phyloP scores from a whole-genome alignment of 2,888 invertebrate genomes.

The Rotaria socialis region DNA sequence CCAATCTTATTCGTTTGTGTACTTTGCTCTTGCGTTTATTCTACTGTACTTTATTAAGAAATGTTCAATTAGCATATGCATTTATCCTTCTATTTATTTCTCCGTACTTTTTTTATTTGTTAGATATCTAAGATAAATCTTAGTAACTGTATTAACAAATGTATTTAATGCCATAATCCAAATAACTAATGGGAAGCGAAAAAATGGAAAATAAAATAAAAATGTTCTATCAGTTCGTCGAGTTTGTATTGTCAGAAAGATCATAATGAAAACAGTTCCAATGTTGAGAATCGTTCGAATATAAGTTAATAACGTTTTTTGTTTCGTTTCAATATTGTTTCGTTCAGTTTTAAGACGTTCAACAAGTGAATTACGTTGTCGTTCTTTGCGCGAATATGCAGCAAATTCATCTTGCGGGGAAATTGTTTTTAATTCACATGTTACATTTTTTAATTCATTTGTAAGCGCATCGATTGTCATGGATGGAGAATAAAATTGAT shows the following conservation, averaged over 20 bases:
- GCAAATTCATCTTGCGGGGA: slow-evolving; percentile 8
- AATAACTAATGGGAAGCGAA: not conserved
- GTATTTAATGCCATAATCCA: not conserved
- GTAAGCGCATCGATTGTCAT: not conserved
- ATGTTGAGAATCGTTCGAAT: not conserved
- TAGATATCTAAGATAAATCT: not conserved
- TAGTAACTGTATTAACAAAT: not conserved
- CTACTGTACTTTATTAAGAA: no score
- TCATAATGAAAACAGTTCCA: not conserved
- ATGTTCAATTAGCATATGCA: no score
- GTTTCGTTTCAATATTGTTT: not conserved
- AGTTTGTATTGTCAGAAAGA: not conserved
- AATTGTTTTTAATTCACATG: not conserved
- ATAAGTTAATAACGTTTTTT: not conserved
- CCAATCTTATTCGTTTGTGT: not conserved
- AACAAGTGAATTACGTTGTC: not conserved
- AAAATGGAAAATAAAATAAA: slow-evolving; percentile 1
- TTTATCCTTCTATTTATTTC: not conserved
- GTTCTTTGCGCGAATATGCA: not conserved
- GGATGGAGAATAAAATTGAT: not conserved
- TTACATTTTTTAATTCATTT: not conserved
- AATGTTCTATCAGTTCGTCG: not conserved
- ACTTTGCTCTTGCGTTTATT: not conserved
- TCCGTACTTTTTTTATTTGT: not conserved
- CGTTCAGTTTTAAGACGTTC: not conserved